phyloP scores from a whole-genome alignment of 2,888 invertebrate species.

The Drosophila falleni region DNA sequence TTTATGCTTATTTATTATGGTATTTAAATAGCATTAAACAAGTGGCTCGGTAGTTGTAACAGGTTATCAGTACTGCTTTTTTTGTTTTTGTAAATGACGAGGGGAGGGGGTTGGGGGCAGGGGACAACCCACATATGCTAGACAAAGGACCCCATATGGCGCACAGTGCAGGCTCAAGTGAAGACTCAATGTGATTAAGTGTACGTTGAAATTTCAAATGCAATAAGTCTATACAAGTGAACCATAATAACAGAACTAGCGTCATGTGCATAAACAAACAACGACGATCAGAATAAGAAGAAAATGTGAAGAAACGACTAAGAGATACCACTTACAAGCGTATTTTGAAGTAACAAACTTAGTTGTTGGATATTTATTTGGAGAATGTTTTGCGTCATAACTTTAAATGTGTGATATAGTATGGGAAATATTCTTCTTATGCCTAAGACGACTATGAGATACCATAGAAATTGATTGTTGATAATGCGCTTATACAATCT shows the following conservation, averaged over 20 bases:
- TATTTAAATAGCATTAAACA: slow-evolving; percentile 16
- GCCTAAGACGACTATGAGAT: no score
- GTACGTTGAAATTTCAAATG: slow-evolving; percentile 64
- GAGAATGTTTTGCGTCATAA: no score
- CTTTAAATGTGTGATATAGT: no score
- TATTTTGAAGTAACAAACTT: not conserved
- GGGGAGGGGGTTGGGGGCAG: not conserved
- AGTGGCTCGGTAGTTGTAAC: slow-evolving; percentile 14
- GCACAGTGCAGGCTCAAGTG: slow-evolving; percentile 50
- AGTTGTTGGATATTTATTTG: not conserved
- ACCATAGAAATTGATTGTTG: no score
- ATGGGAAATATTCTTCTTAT: no score
- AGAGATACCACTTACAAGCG: slow-evolving; percentile 17
- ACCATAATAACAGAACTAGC: slow-evolving; percentile 27
- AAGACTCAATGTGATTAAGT: slow-evolving; percentile 56
- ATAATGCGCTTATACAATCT: no score
- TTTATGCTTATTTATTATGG: slow-evolving; percentile 12
- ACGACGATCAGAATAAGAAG: slow-evolving; percentile 1
- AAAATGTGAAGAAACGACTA: not conserved
- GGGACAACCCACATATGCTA: slow-evolving; percentile 21
- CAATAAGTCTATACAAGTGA: slow-evolving; percentile 23
- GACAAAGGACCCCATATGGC: slow-evolving; percentile 70
- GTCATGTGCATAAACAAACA: slow-evolving; percentile 60
- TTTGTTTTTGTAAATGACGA: not conserved
- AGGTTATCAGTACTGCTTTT: slow-evolving; percentile 27